Evolutionary conservation across 2,888 invertebrate species (phyloP).

Genomic region (Theretra japonica): DNA sequence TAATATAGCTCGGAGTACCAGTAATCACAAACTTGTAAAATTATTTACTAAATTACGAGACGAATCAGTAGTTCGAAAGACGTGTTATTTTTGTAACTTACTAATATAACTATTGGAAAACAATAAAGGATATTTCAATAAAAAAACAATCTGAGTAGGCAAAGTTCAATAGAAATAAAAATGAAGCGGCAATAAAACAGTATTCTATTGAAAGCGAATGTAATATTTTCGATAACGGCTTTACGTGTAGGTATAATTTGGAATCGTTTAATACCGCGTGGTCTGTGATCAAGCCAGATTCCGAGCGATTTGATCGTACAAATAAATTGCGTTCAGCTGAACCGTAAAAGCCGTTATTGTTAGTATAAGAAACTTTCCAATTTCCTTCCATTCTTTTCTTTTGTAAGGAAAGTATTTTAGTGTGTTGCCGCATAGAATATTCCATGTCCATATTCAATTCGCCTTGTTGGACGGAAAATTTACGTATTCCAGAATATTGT

Average conservation of each 20-base stretch:
- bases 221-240: not conserved
- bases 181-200: not conserved
- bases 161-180: too few species aligned
- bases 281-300: conserved; percentile 17
- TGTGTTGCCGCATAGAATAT: conserved; percentile 33
- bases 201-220: not conserved
- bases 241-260: not conserved
- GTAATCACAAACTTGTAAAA: too few species aligned
- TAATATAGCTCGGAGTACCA: too few species aligned
- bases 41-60: too few species aligned
- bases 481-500: too few species aligned
- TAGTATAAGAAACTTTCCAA: conserved; percentile 20
- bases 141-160: too few species aligned
- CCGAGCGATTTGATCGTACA: conserved; percentile 16
- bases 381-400: conserved; percentile 32
- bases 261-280: not conserved
- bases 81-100: too few species aligned
- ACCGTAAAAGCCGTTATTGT: conserved; percentile 17
- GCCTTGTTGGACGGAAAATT: not conserved
- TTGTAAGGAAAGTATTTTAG: conserved; percentile 31
- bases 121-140: too few species aligned
- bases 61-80: too few species aligned
- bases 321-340: conserved; percentile 22
- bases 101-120: too few species aligned
- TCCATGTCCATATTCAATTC: conserved; percentile 44